Evolutionary conservation across 2,113 vertebrate species (phyloP), one percentile per base, ranked within the genome.

Genomic region (Stegastes partitus): DNA sequence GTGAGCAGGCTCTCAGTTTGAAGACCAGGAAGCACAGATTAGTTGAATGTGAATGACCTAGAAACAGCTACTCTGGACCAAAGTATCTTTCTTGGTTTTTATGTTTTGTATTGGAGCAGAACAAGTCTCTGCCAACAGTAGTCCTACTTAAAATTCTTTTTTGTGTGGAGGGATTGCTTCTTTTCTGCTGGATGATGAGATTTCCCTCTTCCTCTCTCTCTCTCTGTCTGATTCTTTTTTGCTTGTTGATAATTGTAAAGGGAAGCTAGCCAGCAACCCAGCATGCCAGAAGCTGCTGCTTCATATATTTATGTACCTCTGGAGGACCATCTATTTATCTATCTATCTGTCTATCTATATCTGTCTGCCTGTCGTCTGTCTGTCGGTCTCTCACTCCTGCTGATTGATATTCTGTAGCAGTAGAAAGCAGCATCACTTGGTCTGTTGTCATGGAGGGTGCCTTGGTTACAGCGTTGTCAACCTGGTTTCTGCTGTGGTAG

Each of bases 321-420:
- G 53, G 65, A 74, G 58, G 26, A n/a, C 5, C 26, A 28, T 28
- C 10, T 6, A 1, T 34, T 7, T 34, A 9, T 28, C 26, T 28
- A 7, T 31, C 31, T 31, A 7, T 31, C 31, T 7, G 5, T 4
- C 31, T 31, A 7, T 34, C 31, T 1, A 9, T 34, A 53, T 53
- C 68, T 50, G 21, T 73, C 73, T 81, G 54, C 74, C 72, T 61
- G 18, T 84, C 76, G 66, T 31, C 69, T 37, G 58, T 45, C 55
- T 34, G 7, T 82, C 66, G 66, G 47, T 39, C 42, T 15, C 22
- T 31, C 42, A 21, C 25, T 50, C 62, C 47, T 0, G 11, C 74
- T 82, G 82, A 82, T 87, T 88, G 86, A 76, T 88, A 88, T 88
- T 88, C 83, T 81, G 58, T 26, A 53, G 79, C 56, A 68, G 85